Conservation (phyloP, 1,140 invertebrate genomes). For the Aporrectodea caliginosa region DNA sequence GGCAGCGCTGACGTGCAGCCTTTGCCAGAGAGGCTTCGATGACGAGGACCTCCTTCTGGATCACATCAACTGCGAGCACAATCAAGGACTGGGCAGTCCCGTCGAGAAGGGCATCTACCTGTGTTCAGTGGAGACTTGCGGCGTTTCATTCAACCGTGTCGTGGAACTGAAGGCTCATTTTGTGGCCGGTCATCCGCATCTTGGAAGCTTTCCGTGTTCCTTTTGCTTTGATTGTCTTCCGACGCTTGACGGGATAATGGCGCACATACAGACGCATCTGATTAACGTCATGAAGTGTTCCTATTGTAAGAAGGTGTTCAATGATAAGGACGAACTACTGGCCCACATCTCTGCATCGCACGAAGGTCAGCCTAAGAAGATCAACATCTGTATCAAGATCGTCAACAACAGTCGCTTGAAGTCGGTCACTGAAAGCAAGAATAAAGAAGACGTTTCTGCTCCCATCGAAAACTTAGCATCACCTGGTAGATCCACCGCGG, state of each 20-base stretch:
- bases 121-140: slow-evolving; percentile 8
- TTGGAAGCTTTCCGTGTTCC: neutral
- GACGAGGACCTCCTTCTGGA: slow-evolving; percentile 5
- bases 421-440: neutral
- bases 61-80: slow-evolving; percentile 1
- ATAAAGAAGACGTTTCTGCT: neutral
- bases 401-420: slow-evolving; percentile 7
- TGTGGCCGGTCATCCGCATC: neutral
- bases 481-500: neutral
- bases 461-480: neutral
- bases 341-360: slow-evolving; percentile 6
- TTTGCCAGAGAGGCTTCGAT: slow-evolving; percentile 12
- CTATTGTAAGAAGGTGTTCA: slow-evolving; percentile 15
- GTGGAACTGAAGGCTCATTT: slow-evolving; percentile 1
- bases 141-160: neutral
- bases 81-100: neutral
- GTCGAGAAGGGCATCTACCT: slow-evolving; percentile 8
- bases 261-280: slow-evolving; percentile 15
- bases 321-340: slow-evolving; percentile 1
- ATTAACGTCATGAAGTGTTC: slow-evolving; percentile 7
- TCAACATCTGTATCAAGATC: slow-evolving; percentile 9
- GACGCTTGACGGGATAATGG: neutral
- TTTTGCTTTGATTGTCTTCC: slow-evolving; percentile 5
- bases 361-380: neutral
- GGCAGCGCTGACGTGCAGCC: neutral